Base-by-base conservation (phyloP, 92 coral and sea anemone genomes). In the Epizoanthus ramosus region DNA sequence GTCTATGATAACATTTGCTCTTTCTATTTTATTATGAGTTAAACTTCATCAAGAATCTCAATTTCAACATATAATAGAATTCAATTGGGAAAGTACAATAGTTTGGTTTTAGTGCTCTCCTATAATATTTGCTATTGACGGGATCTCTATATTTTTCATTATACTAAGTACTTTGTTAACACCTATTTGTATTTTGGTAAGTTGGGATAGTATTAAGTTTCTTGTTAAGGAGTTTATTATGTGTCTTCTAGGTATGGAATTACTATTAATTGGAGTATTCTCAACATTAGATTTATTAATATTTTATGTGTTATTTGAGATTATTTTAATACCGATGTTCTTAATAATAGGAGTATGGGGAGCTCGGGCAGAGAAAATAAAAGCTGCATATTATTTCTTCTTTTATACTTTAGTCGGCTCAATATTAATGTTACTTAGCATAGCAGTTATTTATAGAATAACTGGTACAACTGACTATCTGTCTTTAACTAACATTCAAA, bases 321-420 rank as follows among this genome's bases (percentile, higher is more conserved):
- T 92, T 25, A 88, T 91, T 75, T 91, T 91, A 83, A 91, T 91
- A 19, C 95, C 95, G 5, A 91, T 91, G 95, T 91, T 91, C 33
- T 87, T 91, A 84, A 79, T 91, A 77, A 91, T 91, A 65, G 94
- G 94, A 66, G 89, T 91, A 85, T 91, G 94, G 79, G 94, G 94
- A 63, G 80, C 95, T 45, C 87, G 95, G 86, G 95, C 87, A 85
- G 95, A 91, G 89, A 91, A 91, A 73, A 90, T 91, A 53, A 91
- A 90, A 81, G 95, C 95, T 81, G 90, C 95, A 76, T 91, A 88
- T 89, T 91, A 91, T 89, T 91, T 91, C 84, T 91, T 91, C 82
- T 91, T 91, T 86, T 91, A 88, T 81, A 88, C 92, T 74, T 91
- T 91, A 66, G 90, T 86, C 57, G 94, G 94, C 57, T 91, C 94